phyloP scores from a whole-genome alignment of 1,140 invertebrate species.

The Lepidostoma basale region DNA sequence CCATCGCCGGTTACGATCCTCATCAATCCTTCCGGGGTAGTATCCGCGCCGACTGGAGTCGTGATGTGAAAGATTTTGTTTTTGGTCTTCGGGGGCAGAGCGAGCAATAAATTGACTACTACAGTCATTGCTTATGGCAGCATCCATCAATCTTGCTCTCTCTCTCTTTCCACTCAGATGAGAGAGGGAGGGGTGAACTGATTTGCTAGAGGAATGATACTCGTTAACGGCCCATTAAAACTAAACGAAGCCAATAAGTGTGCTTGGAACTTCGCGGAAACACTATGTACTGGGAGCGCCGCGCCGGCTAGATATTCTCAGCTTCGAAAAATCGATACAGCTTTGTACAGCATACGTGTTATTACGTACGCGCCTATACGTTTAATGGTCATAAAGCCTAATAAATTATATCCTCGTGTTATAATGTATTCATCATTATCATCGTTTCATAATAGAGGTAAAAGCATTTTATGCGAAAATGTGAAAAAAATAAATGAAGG shows the following conservation, averaged over 20 bases:
- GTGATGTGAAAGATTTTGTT: conserved; percentile 15
- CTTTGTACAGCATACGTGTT: no score
- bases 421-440: no score
- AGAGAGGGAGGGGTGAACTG: conserved; percentile 8
- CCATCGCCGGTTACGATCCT: background rate
- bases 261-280: no score
- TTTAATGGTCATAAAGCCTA: no score
- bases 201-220: conserved; percentile 10
- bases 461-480: no score
- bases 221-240: conserved; percentile 13
- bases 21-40: background rate
- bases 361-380: no score
- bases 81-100: background rate
- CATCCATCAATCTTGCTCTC: conserved; percentile 17
- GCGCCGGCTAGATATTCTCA: no score
- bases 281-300: no score
- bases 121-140: conserved; percentile 22
- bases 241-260: conserved; percentile 23
- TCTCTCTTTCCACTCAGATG: background rate
- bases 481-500: no score
- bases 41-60: background rate
- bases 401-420: no score
- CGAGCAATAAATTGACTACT: conserved; percentile 15
- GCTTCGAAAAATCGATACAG: no score
- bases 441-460: no score